phyloP scores from a whole-genome alignment of 2,113 vertebrate genomes.

The Prunella himalayana region DNA sequence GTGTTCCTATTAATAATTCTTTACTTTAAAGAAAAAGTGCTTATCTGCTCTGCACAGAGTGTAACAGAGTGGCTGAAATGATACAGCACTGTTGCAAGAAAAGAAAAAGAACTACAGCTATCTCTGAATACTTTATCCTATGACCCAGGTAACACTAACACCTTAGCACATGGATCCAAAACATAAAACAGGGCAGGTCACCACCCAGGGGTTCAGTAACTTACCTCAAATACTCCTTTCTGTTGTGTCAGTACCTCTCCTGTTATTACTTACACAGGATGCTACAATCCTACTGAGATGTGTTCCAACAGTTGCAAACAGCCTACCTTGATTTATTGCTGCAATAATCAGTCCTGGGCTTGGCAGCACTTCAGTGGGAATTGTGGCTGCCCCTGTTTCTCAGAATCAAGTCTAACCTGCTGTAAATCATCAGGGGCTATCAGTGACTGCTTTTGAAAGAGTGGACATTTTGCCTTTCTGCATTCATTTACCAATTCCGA shows the following conservation, averaged over 20 bases:
- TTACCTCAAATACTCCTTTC: not conserved
- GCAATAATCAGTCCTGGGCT: not conserved
- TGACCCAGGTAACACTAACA: not conserved
- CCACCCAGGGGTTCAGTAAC: not conserved
- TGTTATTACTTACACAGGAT: not conserved
- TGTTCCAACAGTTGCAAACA: not conserved
- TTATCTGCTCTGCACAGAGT: not conserved
- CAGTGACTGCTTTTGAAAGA: not conserved
- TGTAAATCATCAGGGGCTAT: not conserved
- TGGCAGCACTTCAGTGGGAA: constrained; percentile 13
- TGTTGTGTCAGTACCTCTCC: not conserved
- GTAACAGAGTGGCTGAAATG: accelerated
- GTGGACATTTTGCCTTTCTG: not conserved
- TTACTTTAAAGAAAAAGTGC: not conserved
- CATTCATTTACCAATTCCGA: not conserved
- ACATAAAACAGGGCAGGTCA: not conserved
- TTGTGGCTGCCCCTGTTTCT: not conserved
- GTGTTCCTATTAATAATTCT: not conserved
- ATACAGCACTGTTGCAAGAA: not conserved
- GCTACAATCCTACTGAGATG: not conserved
- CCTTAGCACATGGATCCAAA: not conserved
- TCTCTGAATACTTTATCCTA: not conserved
- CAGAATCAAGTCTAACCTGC: not conserved
- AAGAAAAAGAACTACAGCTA: not conserved
- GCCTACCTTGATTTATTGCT: constrained; percentile 14